Percentiles rank a stretch among this genome's conserved stretches.
These are phyloP conservation scores for Cylas formicarius DNA, from an alignment of 1,140 invertebrate species.

Conservation along the genomic window DNA sequence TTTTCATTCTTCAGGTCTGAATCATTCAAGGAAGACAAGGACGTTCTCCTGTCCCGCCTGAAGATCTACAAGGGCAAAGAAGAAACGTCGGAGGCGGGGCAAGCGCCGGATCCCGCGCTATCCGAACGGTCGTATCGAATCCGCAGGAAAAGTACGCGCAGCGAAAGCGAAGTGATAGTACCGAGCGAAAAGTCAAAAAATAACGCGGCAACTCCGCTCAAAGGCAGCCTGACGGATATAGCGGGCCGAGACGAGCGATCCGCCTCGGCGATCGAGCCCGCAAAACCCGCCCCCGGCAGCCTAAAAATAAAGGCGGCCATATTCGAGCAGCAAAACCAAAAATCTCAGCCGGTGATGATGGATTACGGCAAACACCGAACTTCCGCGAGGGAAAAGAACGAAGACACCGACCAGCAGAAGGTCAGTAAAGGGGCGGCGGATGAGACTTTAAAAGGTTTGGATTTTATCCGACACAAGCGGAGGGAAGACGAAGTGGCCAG, in stretches of 20 bases:
- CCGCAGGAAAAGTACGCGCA: constrained; percentile 23
- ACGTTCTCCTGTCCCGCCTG: constrained; percentile 36
- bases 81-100: constrained; percentile 11
- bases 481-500: constrained; percentile 23
- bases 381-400: constrained; percentile 7
- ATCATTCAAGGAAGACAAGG: constrained; percentile 61
- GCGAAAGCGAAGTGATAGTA: constrained; percentile 19
- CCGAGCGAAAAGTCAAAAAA: not conserved
- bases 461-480: constrained; percentile 27
- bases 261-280: constrained; percentile 1
- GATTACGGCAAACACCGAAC: constrained; percentile 5
- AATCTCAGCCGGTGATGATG: constrained; percentile 9
- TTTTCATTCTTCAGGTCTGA: constrained; percentile 60
- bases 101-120: constrained; percentile 1
- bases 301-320: constrained; percentile 31
- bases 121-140: constrained; percentile 8
- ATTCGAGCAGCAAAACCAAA: constrained; percentile 30
- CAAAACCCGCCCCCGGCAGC: constrained; percentile 20
- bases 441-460: constrained; percentile 21
- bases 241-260: not conserved
- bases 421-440: constrained; percentile 3
- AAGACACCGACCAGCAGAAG: not conserved
- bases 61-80: constrained; percentile 36
- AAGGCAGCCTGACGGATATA: not conserved
- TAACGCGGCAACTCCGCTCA: not conserved